Evolutionary conservation across 2,888 invertebrate species (phyloP).

Genomic region (Dione juno): DNA sequence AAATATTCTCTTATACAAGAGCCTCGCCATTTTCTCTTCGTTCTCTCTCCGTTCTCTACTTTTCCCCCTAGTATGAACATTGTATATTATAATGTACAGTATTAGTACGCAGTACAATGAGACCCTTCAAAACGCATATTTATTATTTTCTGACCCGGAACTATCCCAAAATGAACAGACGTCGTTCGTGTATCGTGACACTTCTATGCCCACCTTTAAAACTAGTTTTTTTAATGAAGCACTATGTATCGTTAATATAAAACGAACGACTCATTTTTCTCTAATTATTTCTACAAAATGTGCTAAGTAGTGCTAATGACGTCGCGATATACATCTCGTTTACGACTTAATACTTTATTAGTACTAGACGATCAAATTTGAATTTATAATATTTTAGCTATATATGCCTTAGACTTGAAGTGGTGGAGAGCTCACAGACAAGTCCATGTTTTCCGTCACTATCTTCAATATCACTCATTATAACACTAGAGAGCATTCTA

Average conservation of each 20-base stretch:
- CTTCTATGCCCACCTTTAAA: background rate
- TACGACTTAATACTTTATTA: no score
- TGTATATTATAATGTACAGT: background rate
- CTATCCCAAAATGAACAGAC: background rate
- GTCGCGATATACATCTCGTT: background rate
- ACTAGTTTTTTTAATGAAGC: background rate
- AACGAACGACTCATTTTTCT: slow-evolving; percentile 4
- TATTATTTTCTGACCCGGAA: background rate
- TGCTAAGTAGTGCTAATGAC: slow-evolving; percentile 18
- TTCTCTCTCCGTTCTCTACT: no score
- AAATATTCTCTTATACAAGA: no score
- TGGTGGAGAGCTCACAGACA: no score
- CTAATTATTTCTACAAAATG: slow-evolving; percentile 13
- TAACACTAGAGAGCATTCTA: no score
- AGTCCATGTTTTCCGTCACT: no score
- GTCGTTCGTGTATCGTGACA: background rate
- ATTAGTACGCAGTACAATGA: no score
- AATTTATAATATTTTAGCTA: background rate
- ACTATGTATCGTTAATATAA: background rate
- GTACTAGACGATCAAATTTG: no score
- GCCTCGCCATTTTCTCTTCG: no score
- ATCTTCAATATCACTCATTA: no score
- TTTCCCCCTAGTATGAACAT: no score
- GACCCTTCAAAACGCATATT: background rate
- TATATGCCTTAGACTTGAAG: background rate